Evolutionary conservation across 2,113 vertebrate genomes (phyloP).

Genomic region (Amphiprion ocellaris): DNA sequence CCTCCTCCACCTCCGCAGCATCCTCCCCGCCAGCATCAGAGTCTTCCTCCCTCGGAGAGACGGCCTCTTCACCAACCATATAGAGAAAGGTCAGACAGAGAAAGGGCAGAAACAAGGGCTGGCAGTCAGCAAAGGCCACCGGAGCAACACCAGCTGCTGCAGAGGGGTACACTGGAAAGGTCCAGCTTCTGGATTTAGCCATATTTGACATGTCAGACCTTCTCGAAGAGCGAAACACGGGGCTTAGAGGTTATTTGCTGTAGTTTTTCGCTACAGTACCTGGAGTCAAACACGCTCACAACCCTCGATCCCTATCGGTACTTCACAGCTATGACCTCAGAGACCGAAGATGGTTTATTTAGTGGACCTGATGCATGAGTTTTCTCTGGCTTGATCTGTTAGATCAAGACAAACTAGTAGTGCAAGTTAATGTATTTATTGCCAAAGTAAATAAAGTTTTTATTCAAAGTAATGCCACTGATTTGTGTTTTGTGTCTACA

Average conservation of each 20-base stretch:
- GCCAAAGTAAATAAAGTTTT: constrained; percentile 60
- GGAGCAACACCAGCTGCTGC: constrained; percentile 68
- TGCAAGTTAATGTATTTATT: constrained; percentile 60
- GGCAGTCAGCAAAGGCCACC: constrained; percentile 34
- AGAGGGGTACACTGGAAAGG: constrained; percentile 67
- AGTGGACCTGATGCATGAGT: neutral
- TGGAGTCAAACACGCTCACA: neutral
- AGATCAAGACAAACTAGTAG: constrained; percentile 12
- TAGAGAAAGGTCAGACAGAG: constrained; percentile 34
- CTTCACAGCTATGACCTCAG: constrained; percentile 12
- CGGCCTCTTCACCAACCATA: constrained; percentile 40
- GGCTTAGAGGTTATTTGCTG: neutral
- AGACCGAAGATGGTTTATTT: constrained; percentile 9
- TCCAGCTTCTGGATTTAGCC: constrained; percentile 84
- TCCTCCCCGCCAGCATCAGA: constrained; percentile 28
- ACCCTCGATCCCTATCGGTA: neutral
- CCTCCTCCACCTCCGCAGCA: constrained; percentile 5
- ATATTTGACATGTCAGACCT: neutral
- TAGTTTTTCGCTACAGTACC: neutral
- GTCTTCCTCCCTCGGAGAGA: constrained; percentile 55
- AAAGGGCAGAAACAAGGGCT: neutral
- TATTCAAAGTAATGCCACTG: neutral
- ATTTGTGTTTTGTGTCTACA: neutral
- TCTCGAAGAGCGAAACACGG: neutral
- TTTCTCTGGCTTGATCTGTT: neutral